phyloP scores from a whole-genome alignment of 1,140 invertebrate species.

The Drosophila parvula region DNA sequence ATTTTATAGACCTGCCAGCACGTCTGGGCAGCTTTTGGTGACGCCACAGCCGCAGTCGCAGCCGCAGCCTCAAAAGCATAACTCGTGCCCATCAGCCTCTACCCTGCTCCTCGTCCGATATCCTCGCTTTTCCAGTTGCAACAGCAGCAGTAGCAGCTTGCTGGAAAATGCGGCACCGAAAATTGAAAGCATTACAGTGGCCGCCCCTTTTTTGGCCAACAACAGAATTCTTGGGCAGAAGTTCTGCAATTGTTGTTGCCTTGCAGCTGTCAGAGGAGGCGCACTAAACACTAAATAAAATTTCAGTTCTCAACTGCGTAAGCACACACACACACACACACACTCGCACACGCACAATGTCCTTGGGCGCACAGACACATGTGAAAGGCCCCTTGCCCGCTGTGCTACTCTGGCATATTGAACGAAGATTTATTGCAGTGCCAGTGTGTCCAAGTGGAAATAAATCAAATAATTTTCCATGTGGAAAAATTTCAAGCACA shows the following conservation, averaged over 20 bases:
- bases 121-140: constrained; percentile 21
- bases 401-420: constrained; percentile 74
- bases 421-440: constrained; percentile 83
- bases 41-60: constrained; percentile 59
- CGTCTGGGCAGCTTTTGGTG: constrained; percentile 69
- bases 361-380: constrained; percentile 57
- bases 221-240: constrained; percentile 65
- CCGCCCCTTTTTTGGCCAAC: constrained; percentile 52
- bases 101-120: neutral
- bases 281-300: constrained; percentile 83
- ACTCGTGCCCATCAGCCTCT: constrained; percentile 65
- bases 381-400: constrained; percentile 37
- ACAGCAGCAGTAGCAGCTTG: constrained; percentile 24
- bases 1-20: constrained; percentile 81
- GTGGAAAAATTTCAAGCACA: constrained; percentile 80
- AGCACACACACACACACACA: constrained; percentile 38
- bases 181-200: constrained; percentile 76
- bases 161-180: constrained; percentile 45
- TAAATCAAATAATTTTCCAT: constrained; percentile 84
- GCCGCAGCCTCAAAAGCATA: constrained; percentile 70
- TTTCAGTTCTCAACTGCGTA: constrained; percentile 78
- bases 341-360: constrained; percentile 52
- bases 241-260: constrained; percentile 60
- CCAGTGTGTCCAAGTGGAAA: constrained; percentile 83
- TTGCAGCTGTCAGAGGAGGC: constrained; percentile 75